A percentile compares a stretch with the other conserved stretches of the same genome.
phyloP scores from a whole-genome alignment of 2,888 invertebrate genomes.

The Phalera bucephala region DNA sequence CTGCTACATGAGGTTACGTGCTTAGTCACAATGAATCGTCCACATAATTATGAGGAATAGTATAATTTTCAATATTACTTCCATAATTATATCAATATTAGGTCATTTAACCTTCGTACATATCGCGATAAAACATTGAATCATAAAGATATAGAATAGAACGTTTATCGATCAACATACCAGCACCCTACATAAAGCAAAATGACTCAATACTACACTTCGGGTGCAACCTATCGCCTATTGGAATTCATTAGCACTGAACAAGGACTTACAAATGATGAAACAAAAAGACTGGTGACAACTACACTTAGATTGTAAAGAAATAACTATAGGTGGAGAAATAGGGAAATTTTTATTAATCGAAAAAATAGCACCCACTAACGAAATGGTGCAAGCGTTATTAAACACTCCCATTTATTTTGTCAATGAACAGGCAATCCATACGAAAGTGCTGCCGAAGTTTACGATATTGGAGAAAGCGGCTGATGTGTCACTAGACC shows the following conservation, averaged over 20 bases:
- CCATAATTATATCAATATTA: too few species aligned
- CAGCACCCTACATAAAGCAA: too few species aligned
- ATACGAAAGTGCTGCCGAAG: constrained; percentile 42
- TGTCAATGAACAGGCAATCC: constrained; percentile 44
- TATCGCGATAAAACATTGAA: too few species aligned
- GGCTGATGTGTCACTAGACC: constrained; percentile 36
- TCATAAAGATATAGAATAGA: too few species aligned
- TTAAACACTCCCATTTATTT: constrained; percentile 28
- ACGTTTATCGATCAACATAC: too few species aligned
- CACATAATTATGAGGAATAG: too few species aligned
- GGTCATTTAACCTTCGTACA: too few species aligned
- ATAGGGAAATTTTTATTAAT: constrained; percentile 35
- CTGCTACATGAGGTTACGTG: too few species aligned
- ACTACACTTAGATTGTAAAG: constrained; percentile 37
- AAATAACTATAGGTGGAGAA: constrained; percentile 30
- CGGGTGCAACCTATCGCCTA: too few species aligned
- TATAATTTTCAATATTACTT: too few species aligned
- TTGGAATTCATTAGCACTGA: constrained; percentile 38
- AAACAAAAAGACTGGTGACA: constrained; percentile 39
- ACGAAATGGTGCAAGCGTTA: constrained; percentile 20
- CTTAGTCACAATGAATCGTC: too few species aligned
- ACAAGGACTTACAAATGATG: constrained; percentile 28
- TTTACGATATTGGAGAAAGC: constrained; percentile 39
- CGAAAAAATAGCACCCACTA: constrained; percentile 47
- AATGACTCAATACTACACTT: too few species aligned